Conservation (phyloP, 2,113 vertebrate genomes). For the Podarcis cretensis region DNA sequence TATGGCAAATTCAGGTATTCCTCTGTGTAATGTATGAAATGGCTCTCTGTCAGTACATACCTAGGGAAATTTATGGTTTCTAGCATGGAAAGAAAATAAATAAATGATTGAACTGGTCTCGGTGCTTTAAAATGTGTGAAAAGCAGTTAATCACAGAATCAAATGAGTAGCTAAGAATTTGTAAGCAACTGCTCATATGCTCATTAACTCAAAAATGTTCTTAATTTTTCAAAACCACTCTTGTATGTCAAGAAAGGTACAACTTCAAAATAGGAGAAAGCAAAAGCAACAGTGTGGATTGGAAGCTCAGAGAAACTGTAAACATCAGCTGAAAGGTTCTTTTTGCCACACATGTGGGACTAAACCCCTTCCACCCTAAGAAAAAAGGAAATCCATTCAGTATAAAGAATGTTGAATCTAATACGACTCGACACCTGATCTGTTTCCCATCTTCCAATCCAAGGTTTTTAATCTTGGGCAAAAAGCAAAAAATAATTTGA, state of each 20-base stretch:
- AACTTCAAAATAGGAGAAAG: neutral
- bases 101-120: neutral
- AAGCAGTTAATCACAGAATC: neutral
- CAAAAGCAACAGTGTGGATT: neutral
- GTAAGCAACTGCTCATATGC: neutral
- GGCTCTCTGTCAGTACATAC: neutral
- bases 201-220: neutral
- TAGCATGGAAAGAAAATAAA: neutral
- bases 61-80: neutral
- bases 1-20: neutral
- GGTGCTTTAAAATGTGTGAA: neutral
- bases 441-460: neutral
- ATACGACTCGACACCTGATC: slow-evolving; percentile 16
- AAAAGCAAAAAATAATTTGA: neutral
- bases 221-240: neutral
- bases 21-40: neutral
- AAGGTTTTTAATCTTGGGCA: slow-evolving; percentile 1
- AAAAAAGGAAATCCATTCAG: slow-evolving; percentile 4
- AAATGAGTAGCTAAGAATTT: neutral
- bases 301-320: neutral
- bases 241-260: neutral
- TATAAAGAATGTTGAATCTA: slow-evolving; percentile 12
- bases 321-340: neutral
- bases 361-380: neutral
- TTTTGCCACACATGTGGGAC: neutral